phyloP scores from a whole-genome alignment of 1,140 invertebrate species.

The Sminthurinus signatus region DNA sequence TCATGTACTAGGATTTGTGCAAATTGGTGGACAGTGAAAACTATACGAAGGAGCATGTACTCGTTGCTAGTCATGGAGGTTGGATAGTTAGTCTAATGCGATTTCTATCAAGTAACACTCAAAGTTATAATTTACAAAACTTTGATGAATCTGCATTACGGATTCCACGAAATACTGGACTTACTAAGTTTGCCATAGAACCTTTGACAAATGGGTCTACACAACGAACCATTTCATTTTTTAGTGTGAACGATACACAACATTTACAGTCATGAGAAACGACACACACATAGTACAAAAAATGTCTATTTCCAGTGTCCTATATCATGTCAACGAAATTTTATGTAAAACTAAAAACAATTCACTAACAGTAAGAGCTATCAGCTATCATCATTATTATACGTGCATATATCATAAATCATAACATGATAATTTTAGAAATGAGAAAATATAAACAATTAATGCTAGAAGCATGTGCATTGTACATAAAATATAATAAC shows the following conservation, averaged over 20 bases:
- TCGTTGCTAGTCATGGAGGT: constrained; percentile 33
- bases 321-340: too few relatives aligned
- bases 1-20: constrained; percentile 18
- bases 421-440: too few relatives aligned
- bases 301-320: too few relatives aligned
- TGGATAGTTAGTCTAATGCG: constrained; percentile 20
- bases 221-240: constrained; percentile 16
- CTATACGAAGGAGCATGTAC: constrained; percentile 11
- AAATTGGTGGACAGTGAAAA: not conserved
- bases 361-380: too few relatives aligned
- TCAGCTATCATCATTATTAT: too few relatives aligned
- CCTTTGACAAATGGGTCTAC: not conserved
- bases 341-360: too few relatives aligned
- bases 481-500: too few relatives aligned
- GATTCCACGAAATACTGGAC: constrained; percentile 27
- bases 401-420: too few relatives aligned
- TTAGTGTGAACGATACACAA: constrained; percentile 9
- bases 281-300: not conserved
- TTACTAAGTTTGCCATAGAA: constrained; percentile 14
- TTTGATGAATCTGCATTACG: not conserved
- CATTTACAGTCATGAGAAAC: constrained; percentile 13
- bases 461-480: too few relatives aligned
- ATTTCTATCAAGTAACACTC: constrained; percentile 1
- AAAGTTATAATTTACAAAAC: constrained; percentile 19
- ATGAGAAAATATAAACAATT: too few relatives aligned